Percentiles rank a stretch among this genome's conserved stretches.
Conservation (phyloP, 2,797 vertebrate species). For the Aphelocoma californica region DNA sequence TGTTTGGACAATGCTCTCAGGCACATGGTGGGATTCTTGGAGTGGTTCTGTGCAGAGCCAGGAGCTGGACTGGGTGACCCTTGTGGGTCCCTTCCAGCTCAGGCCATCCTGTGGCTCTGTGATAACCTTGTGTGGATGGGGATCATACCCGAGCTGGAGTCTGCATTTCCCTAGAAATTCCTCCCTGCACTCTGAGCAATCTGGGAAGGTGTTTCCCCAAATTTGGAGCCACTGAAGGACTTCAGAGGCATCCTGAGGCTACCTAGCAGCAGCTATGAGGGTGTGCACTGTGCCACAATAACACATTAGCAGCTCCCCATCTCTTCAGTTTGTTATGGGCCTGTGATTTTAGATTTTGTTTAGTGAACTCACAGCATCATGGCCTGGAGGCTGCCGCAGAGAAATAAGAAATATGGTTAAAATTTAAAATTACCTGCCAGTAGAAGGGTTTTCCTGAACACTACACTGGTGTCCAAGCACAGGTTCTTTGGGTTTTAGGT, state of each 20-base stretch:
- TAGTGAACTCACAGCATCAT: neutral
- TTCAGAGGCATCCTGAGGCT: neutral
- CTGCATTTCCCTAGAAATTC: neutral
- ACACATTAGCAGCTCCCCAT: accelerated
- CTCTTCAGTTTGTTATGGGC: neutral
- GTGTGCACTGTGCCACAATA: accelerated
- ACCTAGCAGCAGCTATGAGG: neutral
- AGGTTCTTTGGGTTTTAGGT: neutral
- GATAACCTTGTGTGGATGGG: neutral
- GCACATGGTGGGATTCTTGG: accelerated
- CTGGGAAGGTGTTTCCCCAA: neutral
- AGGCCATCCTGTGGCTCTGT: neutral
- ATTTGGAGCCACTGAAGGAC: neutral
- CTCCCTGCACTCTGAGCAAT: neutral
- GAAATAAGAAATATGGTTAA: neutral
- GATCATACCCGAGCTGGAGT: neutral
- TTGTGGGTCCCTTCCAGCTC: neutral
- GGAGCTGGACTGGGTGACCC: neutral
- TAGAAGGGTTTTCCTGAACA: neutral
- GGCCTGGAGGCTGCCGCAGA: neutral
- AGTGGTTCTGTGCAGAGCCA: neutral
- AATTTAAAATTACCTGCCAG: neutral
- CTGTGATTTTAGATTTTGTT: neutral
- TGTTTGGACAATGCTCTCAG: neutral
- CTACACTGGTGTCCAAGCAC: neutral